Evolutionary conservation across 2,113 vertebrate species (phyloP), one percentile per base, ranked within the genome.

Genomic region (Zosterops lateralis): DNA sequence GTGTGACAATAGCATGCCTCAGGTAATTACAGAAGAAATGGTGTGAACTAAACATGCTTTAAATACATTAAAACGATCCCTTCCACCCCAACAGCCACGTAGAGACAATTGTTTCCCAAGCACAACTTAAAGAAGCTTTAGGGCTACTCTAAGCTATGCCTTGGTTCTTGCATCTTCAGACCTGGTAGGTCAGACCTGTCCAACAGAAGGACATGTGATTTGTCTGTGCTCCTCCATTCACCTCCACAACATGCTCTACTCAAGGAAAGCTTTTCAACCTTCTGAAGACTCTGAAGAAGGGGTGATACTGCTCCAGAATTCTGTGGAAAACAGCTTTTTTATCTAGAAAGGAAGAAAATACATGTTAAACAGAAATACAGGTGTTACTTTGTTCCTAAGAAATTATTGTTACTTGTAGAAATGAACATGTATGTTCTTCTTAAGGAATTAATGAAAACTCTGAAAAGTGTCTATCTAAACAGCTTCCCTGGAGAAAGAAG

Each of bases 51-150:
- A 87, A 85, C 78, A 87, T 58, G 67, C 45, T 93, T 94, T 50
- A 77, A 92, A 68, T 54, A 61, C 14, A 80, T 64, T 58, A 12
- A 67, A 92, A 79, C 9, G 10, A 57, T 13, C 34, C 61, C n/a
- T 79, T 89, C 44, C 17, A 32, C 14, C 62, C 45, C 64, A 79
- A 47, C 20, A 89, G 62, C 34, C 31, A 91, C 0, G 1, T 6
- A 56, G 66, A 85, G 9, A 58, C 40, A 87, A 65, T 0, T 26
- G 40, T 31, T 87, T 93, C 61, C 95, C 93, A 95, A 92, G 95
- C 92, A 96, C 88, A 96, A 93, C 95, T 95, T 93, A 96, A 86
- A 96, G 96, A 82, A 96, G 96, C 96, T 96, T 85, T 96, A 96
- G 96, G 82, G 96, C 96, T 91, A 66, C 96, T 96, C 88, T 88